Conservation (phyloP, 2,797 vertebrate genomes). For the Menidia menidia region DNA sequence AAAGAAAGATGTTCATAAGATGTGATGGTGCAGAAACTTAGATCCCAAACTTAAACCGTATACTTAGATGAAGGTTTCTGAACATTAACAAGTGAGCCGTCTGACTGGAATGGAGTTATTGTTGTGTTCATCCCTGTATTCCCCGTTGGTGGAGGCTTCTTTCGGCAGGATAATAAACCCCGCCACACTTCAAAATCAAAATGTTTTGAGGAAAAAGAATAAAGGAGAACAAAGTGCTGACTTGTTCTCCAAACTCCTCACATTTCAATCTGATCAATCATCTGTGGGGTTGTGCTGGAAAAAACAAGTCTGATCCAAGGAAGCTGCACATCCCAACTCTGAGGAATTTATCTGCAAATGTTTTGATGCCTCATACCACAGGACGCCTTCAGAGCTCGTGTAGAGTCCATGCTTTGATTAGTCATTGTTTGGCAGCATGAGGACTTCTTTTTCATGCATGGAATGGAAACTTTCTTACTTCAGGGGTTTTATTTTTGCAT, state of each 20-base stretch:
- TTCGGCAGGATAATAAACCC: not conserved
- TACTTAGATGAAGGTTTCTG: too few relatives aligned
- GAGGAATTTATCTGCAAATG: not conserved
- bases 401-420: not conserved
- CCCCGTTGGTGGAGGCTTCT: not conserved
- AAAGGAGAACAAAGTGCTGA: not conserved
- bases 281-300: constrained; percentile 2
- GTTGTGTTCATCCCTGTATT: not conserved
- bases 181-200: not conserved
- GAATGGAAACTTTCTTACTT: constrained; percentile 6
- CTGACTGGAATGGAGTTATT: not conserved
- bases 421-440: not conserved
- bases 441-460: constrained; percentile 1
- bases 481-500: not conserved
- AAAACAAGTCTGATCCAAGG: not conserved
- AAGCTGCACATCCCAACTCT: not conserved
- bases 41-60: too few relatives aligned
- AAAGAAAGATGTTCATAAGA: too few relatives aligned
- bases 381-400: not conserved
- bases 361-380: not conserved
- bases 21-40: too few relatives aligned
- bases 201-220: not conserved
- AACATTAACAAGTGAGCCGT: too few relatives aligned
- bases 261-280: not conserved
- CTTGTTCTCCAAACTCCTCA: not conserved